phyloP scores from a whole-genome alignment of 2,797 vertebrate species.

The Lacerta agilis region DNA sequence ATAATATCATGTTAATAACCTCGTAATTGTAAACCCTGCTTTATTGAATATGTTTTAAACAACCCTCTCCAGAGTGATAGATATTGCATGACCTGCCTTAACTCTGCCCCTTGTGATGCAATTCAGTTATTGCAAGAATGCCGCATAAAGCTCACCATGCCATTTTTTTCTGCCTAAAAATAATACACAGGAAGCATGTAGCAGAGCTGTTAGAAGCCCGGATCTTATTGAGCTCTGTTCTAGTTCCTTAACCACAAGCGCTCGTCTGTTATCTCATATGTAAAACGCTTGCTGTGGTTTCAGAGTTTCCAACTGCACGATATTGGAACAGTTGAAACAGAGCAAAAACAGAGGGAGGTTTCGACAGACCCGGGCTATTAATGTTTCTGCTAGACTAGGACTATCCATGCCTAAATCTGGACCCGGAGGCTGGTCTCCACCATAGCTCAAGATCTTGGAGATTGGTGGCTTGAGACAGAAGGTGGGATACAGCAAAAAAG shows the following conservation, averaged over 20 bases:
- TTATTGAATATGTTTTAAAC: neutral
- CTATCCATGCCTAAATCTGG: neutral
- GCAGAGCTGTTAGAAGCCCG: neutral
- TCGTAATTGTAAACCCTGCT: neutral
- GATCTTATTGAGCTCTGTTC: neutral
- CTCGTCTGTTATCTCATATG: neutral
- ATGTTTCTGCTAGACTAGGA: neutral
- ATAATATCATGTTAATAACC: neutral
- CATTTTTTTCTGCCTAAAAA: slow-evolving; percentile 12
- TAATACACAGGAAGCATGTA: slow-evolving; percentile 17
- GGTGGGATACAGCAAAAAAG: neutral
- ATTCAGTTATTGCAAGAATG: neutral
- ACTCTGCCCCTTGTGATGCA: neutral
- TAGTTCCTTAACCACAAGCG: neutral
- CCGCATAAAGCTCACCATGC: neutral
- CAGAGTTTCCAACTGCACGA: neutral
- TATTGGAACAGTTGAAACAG: neutral
- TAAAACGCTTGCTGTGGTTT: slow-evolving; percentile 2
- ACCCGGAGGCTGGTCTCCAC: neutral
- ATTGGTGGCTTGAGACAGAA: neutral
- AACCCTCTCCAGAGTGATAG: neutral
- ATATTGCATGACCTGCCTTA: neutral
- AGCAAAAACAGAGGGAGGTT: neutral
- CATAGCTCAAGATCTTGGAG: neutral
- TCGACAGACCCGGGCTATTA: neutral